Evolutionary conservation across 30 jellyfish, hydroid and myxozoan species (phyloP).

Genomic region (Aurelia coerulea): DNA sequence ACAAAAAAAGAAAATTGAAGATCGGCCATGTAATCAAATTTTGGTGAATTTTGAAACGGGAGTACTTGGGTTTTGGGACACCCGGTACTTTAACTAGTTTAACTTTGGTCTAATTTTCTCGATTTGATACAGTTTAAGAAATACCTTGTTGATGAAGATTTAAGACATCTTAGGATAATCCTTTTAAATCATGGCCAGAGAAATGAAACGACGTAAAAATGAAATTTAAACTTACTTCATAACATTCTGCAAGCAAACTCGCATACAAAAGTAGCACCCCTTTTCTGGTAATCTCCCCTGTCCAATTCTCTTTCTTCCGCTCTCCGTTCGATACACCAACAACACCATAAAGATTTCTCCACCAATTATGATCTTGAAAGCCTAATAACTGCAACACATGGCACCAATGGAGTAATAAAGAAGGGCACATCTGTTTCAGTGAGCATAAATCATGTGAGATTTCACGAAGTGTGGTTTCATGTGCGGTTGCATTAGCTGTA

Average conservation of each 20-base stretch:
- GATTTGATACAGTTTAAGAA: too few species aligned
- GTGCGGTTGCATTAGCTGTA: constrained; percentile 12
- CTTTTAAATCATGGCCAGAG: too few species aligned
- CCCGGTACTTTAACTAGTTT: too few species aligned
- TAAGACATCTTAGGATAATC: too few species aligned
- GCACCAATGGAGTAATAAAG: constrained; percentile 55
- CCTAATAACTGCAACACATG: constrained; percentile 41
- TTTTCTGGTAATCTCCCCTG: constrained; percentile 16
- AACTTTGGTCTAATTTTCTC: too few species aligned
- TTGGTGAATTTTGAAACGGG: too few species aligned
- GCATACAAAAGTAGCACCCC: constrained; percentile 45
- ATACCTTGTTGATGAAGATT: too few species aligned
- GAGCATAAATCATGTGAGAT: background rate
- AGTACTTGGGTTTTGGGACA: too few species aligned
- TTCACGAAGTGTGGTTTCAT: background rate
- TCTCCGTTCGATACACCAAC: background rate
- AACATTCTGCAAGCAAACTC: constrained; percentile 33
- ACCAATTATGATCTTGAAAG: constrained; percentile 25
- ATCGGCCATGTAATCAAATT: too few species aligned
- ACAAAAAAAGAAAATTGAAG: too few species aligned
- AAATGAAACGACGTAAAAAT: too few species aligned
- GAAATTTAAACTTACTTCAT: constrained; percentile 17
- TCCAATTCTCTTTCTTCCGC: constrained; percentile 46
- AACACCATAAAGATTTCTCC: constrained; percentile 17
- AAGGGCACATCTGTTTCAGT: constrained; percentile 27